phyloP scores from a whole-genome alignment of 30 jellyfish, hydroid and myxozoan species.

The Pelagia noctiluca region DNA sequence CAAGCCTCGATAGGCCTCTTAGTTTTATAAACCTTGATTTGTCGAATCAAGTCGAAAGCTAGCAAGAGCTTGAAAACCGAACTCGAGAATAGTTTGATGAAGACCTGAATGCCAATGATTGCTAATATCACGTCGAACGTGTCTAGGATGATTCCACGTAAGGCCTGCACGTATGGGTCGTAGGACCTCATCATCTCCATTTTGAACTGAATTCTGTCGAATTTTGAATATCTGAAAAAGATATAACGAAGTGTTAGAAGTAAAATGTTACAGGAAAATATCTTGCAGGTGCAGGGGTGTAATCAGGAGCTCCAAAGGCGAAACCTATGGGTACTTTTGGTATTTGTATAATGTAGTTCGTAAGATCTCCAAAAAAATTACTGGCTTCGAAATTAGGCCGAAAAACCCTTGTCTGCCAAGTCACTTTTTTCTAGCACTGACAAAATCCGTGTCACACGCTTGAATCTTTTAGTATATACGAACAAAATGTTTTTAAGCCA shows the following conservation, averaged over 20 bases:
- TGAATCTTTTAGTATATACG: no score
- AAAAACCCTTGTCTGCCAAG: no score
- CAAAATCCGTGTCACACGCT: no score
- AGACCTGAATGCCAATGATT: conserved; percentile 37
- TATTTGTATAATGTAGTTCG: no score
- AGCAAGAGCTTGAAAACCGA: conserved; percentile 12
- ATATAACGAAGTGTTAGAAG: no score
- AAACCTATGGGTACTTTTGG: no score
- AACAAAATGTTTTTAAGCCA: no score
- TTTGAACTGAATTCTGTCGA: conserved; percentile 61
- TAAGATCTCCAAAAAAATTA: no score
- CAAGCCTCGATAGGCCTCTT: conserved; percentile 46
- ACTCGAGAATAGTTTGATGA: not conserved
- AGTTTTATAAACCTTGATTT: conserved; percentile 49
- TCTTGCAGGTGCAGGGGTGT: not conserved
- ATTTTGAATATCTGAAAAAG: conserved; percentile 46
- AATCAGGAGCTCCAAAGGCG: not conserved
- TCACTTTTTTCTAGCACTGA: no score
- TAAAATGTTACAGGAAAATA: not conserved
- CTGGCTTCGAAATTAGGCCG: no score
- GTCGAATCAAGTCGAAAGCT: conserved; percentile 50
- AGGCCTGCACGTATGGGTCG: conserved; percentile 48
- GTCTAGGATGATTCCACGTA: conserved; percentile 45
- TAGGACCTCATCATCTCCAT: conserved; percentile 62
- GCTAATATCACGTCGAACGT: conserved; percentile 38